Percentiles rank a stretch among this genome's conserved stretches.
phyloP scores from a whole-genome alignment of 2,113 vertebrate genomes.

The Dissostichus mawsoni region DNA sequence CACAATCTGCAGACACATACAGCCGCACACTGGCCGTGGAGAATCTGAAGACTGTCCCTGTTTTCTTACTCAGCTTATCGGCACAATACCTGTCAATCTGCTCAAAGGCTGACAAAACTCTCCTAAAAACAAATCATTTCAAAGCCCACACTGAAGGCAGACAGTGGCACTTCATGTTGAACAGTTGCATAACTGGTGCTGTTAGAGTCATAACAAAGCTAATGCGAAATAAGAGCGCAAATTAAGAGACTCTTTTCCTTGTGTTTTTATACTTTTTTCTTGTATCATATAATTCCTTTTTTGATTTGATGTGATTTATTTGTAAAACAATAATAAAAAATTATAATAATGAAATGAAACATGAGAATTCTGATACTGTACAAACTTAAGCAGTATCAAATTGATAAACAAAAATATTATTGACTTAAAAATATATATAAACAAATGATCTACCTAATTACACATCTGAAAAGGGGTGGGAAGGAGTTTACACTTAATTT shows the following conservation, averaged over 20 bases:
- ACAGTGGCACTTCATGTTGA: background rate
- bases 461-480: too few species aligned
- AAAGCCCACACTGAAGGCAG: slow-evolving; percentile 16
- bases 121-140: slow-evolving; percentile 2
- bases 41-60: slow-evolving; percentile 25
- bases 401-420: too few species aligned
- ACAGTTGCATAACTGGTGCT: background rate
- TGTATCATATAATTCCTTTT: background rate
- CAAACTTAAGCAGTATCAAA: too few species aligned
- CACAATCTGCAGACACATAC: slow-evolving; percentile 47
- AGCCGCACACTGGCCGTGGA: slow-evolving; percentile 17
- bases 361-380: too few species aligned
- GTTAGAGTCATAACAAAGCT: background rate
- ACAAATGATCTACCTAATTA: too few species aligned
- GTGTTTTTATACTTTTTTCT: background rate
- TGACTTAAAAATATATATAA: too few species aligned
- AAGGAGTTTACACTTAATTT: too few species aligned
- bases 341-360: too few species aligned
- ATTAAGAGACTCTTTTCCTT: background rate
- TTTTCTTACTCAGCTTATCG: slow-evolving; percentile 16
- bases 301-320: too few species aligned
- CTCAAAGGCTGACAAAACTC: slow-evolving; percentile 50
- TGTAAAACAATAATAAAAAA: too few species aligned
- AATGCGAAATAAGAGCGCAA: too few species aligned
- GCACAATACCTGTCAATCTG: slow-evolving; percentile 36